phyloP scores from a whole-genome alignment of 1,140 invertebrate genomes.

The Rhopalosiphum padi region DNA sequence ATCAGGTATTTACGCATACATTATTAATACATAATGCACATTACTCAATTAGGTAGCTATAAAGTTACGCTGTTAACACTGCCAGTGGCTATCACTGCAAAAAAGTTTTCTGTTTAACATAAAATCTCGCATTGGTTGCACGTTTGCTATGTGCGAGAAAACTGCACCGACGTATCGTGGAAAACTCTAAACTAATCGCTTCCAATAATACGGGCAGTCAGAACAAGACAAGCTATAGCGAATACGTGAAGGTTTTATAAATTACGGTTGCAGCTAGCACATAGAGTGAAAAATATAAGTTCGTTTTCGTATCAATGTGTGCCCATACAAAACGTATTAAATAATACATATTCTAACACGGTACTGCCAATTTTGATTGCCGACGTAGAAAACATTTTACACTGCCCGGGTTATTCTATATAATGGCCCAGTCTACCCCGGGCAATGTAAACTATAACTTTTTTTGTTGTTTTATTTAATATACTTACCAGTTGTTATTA shows the following conservation, averaged over 20 bases:
- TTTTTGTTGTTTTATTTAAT: not conserved
- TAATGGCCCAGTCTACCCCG: too few relatives aligned
- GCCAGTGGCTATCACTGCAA: not conserved
- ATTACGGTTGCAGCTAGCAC: not conserved
- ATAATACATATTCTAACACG: not conserved
- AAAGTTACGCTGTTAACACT: not conserved
- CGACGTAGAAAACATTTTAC: not conserved
- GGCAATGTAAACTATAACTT: not conserved
- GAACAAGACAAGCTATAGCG: not conserved
- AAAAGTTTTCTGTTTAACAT: conserved; percentile 4
- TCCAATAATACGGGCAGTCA: not conserved
- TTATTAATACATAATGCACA: not conserved
- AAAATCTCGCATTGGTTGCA: not conserved
- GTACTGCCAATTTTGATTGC: not conserved
- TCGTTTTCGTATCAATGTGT: not conserved
- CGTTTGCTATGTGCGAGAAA: not conserved
- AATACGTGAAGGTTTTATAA: not conserved
- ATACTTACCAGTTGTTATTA: not conserved
- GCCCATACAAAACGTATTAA: not conserved
- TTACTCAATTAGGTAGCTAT: not conserved
- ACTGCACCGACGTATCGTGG: not conserved
- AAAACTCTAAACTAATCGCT: not conserved
- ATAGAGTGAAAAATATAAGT: not conserved
- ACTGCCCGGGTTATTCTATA: not conserved
- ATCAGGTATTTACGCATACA: not conserved